phyloP scores from a whole-genome alignment of 2,888 invertebrate genomes.

The Andrena flavipes region DNA sequence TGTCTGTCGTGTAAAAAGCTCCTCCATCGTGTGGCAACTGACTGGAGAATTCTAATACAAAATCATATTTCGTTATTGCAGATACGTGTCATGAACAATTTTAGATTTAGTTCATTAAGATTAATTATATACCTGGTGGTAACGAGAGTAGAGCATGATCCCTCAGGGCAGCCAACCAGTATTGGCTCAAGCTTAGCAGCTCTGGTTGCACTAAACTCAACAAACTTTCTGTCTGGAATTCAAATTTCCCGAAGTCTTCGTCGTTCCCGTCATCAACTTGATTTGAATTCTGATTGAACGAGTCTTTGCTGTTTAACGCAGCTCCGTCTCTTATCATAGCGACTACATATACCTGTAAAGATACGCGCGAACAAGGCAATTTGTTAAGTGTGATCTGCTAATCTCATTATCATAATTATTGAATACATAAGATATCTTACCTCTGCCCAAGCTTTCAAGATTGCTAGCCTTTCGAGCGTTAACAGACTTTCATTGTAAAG shows the following conservation, averaged over 20 bases:
- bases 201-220: conserved; percentile 97
- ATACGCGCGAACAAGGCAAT: conserved; percentile 17
- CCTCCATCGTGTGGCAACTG: conserved; percentile 98
- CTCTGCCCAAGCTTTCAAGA: conserved; percentile 99
- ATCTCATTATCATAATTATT: neutral
- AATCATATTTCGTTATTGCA: conserved; percentile 9
- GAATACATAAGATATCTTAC: conserved; percentile 78
- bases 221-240: conserved; percentile 92
- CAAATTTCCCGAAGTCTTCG: conserved; percentile 90
- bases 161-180: conserved; percentile 97
- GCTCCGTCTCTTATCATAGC: conserved; percentile 94
- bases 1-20: conserved; percentile 98
- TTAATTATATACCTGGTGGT: conserved; percentile 88
- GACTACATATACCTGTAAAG: conserved; percentile 94
- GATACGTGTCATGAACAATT: neutral
- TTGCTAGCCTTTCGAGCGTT: conserved; percentile 98
- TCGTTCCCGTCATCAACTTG: conserved; percentile 80
- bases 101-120: neutral
- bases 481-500: conserved; percentile 98
- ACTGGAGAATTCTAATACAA: conserved; percentile 91
- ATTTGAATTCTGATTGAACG: conserved; percentile 66
- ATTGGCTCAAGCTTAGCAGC: conserved; percentile 94
- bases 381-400: conserved; percentile 2
- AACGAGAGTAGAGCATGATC: conserved; percentile 97
- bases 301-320: conserved; percentile 85